These are phyloP conservation scores for Sinocyclocheilus anophthalmus DNA, from an alignment of 2,113 vertebrate genomes.

Conservation along the genomic window DNA sequence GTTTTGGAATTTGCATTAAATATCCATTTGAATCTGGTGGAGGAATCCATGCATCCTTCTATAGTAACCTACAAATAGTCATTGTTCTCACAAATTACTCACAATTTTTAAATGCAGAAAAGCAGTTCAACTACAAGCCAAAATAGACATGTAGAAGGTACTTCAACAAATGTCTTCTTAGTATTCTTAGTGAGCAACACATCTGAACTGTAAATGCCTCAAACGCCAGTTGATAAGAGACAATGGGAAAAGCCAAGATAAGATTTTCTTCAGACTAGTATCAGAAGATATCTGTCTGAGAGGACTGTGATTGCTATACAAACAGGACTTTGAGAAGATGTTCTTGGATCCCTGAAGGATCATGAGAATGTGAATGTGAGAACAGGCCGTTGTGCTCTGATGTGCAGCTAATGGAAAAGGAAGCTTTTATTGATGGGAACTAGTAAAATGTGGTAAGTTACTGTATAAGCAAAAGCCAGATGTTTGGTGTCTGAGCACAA, in stretches of 20 bases:
- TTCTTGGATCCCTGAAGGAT: background rate
- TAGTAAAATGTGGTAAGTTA: constrained; percentile 22
- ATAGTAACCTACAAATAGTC: background rate
- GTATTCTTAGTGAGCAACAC: constrained; percentile 9
- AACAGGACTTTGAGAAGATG: background rate
- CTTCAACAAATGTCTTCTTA: constrained; percentile 49
- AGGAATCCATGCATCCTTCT: background rate
- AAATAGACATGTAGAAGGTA: constrained; percentile 22
- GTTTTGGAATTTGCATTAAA: background rate
- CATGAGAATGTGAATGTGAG: background rate
- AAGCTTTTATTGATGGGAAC: constrained; percentile 40
- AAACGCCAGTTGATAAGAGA: constrained; percentile 1
- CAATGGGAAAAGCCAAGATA: constrained; percentile 29
- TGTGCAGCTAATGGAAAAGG: constrained; percentile 40
- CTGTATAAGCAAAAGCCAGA: constrained; percentile 42
- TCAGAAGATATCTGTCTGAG: constrained; percentile 9
- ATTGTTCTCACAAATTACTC: background rate
- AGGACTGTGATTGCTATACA: background rate
- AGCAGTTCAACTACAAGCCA: background rate
- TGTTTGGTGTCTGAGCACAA: constrained; percentile 28
- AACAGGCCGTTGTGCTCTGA: background rate
- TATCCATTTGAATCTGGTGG: background rate
- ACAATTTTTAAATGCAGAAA: background rate
- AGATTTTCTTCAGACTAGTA: background rate
- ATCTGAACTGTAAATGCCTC: background rate